Conservation (phyloP, 2,797 vertebrate genomes). For the Microctenopoma stevenorrisi region DNA sequence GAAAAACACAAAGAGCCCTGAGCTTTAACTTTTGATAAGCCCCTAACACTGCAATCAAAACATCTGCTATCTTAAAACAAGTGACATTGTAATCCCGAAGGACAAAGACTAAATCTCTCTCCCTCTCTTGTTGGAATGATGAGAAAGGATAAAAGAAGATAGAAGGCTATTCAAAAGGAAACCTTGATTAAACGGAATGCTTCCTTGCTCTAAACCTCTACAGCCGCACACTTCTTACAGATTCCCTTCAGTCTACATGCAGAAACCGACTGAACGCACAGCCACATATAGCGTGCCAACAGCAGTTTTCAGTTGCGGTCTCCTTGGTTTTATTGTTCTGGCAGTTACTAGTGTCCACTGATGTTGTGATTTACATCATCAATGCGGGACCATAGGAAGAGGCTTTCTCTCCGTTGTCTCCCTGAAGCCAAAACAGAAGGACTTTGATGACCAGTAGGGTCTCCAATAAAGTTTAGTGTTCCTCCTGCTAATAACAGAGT, state of each 20-base stretch:
- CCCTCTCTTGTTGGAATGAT: constrained; percentile 70
- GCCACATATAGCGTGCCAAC: constrained; percentile 74
- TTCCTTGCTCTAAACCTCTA: constrained; percentile 81
- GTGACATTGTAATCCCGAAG: constrained; percentile 87
- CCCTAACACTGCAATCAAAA: constrained; percentile 82
- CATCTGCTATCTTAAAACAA: constrained; percentile 88
- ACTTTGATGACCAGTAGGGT: constrained; percentile 79
- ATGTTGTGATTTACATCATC: constrained; percentile 87
- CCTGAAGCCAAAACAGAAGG: constrained; percentile 82
- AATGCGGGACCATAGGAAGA: constrained; percentile 71
- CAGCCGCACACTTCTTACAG: constrained; percentile 77
- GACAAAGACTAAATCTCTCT: constrained; percentile 85
- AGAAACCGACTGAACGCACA: constrained; percentile 70
- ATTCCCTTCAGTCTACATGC: constrained; percentile 78
- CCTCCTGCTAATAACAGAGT: constrained; percentile 77
- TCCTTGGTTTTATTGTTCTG: constrained; percentile 84
- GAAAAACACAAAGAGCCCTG: constrained; percentile 79
- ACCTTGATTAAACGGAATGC: constrained; percentile 84
- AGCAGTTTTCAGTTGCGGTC: constrained; percentile 84
- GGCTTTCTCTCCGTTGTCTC: constrained; percentile 62
- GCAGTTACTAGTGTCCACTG: constrained; percentile 82
- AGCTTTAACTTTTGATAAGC: constrained; percentile 86
- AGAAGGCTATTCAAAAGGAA: constrained; percentile 83
- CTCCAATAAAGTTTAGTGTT: constrained; percentile 81
- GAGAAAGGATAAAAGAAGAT: constrained; percentile 75